phyloP scores from a whole-genome alignment of 2,888 invertebrate genomes.

The Teleogryllus oceanicus region DNA sequence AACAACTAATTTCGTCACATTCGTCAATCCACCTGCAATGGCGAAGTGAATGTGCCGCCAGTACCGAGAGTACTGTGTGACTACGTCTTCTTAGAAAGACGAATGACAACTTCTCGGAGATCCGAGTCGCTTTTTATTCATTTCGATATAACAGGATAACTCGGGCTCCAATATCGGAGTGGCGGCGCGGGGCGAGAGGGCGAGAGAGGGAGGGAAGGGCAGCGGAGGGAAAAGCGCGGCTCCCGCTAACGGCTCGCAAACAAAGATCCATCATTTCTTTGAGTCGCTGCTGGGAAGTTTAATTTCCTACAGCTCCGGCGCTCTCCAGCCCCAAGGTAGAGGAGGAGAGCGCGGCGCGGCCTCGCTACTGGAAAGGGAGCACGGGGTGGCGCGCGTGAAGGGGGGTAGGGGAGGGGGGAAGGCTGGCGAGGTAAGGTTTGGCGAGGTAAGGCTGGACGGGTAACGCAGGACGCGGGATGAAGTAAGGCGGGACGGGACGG shows the following conservation, averaged over 20 bases:
- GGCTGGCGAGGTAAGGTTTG: no score
- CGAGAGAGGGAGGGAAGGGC: not conserved
- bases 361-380: not conserved
- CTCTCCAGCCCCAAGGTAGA: not conserved
- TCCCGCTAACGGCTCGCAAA: not conserved
- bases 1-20: no score
- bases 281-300: slow-evolving; percentile 10
- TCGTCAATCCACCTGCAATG: no score
- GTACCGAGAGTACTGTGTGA: no score
- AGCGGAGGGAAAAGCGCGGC: not conserved
- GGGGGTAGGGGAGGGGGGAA: no score
- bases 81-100: not conserved
- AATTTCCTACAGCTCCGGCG: not conserved
- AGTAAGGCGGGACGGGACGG: no score
- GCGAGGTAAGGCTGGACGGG: no score
- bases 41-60: no score
- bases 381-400: not conserved
- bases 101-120: not conserved
- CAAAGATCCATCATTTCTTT: slow-evolving; percentile 18
- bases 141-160: slow-evolving; percentile 5
- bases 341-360: not conserved
- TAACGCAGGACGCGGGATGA: no score
- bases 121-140: not conserved
- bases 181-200: not conserved
- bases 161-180: not conserved